Evolutionary conservation across 1,140 invertebrate species (phyloP).

Genomic region (Bicyclus anynana): DNA sequence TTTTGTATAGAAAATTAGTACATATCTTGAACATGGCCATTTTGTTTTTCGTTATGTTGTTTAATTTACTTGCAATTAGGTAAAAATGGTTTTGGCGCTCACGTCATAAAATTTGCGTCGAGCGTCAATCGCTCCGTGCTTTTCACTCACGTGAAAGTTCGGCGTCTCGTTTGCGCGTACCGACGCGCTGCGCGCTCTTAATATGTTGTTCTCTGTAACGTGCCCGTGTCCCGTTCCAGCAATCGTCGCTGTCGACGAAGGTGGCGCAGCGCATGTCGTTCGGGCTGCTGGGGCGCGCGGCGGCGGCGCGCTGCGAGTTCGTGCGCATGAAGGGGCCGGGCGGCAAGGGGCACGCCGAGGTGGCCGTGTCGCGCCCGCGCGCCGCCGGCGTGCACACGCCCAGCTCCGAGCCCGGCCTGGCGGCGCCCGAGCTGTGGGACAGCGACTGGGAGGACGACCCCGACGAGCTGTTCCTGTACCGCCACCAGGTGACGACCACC

Average conservation of each 20-base stretch:
- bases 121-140: too few species aligned
- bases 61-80: too few species aligned
- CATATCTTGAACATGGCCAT: too few species aligned
- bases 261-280: slow-evolving; percentile 98
- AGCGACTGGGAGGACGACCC: slow-evolving; percentile 91
- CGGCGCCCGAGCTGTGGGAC: slow-evolving; percentile 91
- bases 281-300: slow-evolving; percentile 85
- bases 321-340: slow-evolving; percentile 98
- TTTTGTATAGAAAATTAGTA: too few species aligned
- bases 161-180: too few species aligned
- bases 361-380: slow-evolving; percentile 96
- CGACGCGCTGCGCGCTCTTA: too few species aligned
- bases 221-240: slow-evolving; percentile 52
- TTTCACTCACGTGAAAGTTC: too few species aligned
- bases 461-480: slow-evolving; percentile 89
- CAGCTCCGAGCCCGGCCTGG: slow-evolving; percentile 93
- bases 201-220: background rate
- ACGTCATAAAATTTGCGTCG: too few species aligned
- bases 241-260: slow-evolving; percentile 96
- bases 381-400: slow-evolving; percentile 95
- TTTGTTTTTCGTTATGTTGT: too few species aligned
- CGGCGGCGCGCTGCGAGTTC: slow-evolving; percentile 93
- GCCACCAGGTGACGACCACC: slow-evolving; percentile 89
- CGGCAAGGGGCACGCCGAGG: slow-evolving; percentile 98
- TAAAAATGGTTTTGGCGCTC: too few species aligned